These are phyloP conservation scores for Dryocosmus kuriphilus DNA, from an alignment of 2,888 invertebrate genomes.

Conservation along the genomic window DNA sequence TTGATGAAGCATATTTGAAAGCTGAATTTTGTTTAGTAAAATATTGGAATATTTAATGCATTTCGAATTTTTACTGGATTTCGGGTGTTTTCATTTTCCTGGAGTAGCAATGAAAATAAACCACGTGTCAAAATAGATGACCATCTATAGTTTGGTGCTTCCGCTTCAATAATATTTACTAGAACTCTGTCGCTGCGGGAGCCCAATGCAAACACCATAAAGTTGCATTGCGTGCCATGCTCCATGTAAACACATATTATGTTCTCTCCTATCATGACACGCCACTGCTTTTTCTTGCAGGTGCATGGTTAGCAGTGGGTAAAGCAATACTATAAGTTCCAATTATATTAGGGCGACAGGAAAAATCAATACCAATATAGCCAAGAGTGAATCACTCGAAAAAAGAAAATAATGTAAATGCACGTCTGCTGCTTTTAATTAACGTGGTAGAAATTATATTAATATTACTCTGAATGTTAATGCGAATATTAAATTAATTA, in stretches of 20 bases:
- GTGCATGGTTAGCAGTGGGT: neutral
- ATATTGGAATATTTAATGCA: neutral
- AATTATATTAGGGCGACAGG: neutral
- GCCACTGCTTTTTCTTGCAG: constrained; percentile 5
- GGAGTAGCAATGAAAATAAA: constrained; percentile 11
- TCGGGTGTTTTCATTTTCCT: neutral
- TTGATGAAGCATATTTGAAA: neutral
- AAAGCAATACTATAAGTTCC: neutral
- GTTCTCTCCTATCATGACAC: neutral
- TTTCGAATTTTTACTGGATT: neutral
- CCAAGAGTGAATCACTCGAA: neutral
- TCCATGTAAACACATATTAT: constrained; percentile 38
- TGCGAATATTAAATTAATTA: neutral
- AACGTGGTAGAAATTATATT: neutral
- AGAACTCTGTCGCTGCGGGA: constrained; percentile 57
- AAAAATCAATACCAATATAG: constrained; percentile 15
- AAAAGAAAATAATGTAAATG: neutral
- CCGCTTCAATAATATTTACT: constrained; percentile 62
- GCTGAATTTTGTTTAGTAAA: neutral
- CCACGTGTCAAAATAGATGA: neutral
- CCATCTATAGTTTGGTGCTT: constrained; percentile 5
- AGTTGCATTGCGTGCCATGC: constrained; percentile 47
- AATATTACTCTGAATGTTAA: neutral
- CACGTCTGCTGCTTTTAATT: neutral
- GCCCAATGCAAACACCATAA: constrained; percentile 65